A percentile compares a stretch with the other conserved stretches of the same genome.
Conservation (phyloP, 2,113 vertebrate species). For the Microcebus lehilahytsara region DNA sequence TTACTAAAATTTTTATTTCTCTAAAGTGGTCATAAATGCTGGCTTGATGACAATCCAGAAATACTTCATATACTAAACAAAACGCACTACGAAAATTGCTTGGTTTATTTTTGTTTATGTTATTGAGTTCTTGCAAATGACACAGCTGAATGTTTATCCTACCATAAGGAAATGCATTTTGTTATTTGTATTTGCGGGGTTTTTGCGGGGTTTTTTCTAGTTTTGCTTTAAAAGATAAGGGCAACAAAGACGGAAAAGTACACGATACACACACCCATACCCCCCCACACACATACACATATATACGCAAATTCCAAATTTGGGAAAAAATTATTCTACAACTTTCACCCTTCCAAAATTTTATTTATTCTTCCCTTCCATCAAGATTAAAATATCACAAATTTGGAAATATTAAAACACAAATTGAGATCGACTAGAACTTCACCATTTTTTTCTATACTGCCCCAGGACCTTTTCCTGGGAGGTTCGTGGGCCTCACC, state of each 20-base stretch:
- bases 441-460: background rate
- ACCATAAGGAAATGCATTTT: conserved; percentile 83
- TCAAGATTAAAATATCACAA: conserved; percentile 41
- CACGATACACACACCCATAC: background rate
- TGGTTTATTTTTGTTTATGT: conserved; percentile 83
- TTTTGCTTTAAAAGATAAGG: conserved; percentile 79
- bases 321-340: background rate
- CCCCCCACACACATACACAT: background rate
- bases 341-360: background rate
- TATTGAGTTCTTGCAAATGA: conserved; percentile 82
- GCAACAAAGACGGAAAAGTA: conserved; percentile 39
- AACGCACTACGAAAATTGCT: conserved; percentile 80
- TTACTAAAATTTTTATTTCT: conserved; percentile 72
- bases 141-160: conserved; percentile 87
- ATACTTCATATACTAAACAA: conserved; percentile 74
- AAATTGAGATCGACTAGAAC: background rate
- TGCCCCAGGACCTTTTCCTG: background rate
- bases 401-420: background rate
- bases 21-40: conserved; percentile 76
- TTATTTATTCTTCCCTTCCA: background rate
- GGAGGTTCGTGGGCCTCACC: background rate
- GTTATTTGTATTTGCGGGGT: conserved; percentile 80
- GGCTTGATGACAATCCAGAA: conserved; percentile 79
- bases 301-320: background rate
- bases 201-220: background rate